These are phyloP conservation scores for Anodontia alba DNA, from an alignment of 2,888 invertebrate genomes.

Conservation along the genomic window DNA sequence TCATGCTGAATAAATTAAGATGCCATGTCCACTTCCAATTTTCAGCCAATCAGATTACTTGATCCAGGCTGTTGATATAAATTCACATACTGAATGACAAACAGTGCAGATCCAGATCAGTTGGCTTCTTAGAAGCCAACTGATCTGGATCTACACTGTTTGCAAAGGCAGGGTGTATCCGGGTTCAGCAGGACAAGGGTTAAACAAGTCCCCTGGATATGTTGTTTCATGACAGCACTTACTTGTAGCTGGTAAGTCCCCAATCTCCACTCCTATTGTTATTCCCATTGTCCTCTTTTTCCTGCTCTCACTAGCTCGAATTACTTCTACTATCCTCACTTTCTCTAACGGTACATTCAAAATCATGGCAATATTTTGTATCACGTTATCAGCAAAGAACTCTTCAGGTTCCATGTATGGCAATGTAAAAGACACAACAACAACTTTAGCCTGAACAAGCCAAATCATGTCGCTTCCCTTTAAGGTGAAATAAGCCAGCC, in stretches of 20 bases:
- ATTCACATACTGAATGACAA: no score
- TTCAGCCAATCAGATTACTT: no score
- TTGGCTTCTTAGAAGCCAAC: no score
- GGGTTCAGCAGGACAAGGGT: no score
- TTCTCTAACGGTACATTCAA: slow-evolving; percentile 70
- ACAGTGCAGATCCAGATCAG: no score
- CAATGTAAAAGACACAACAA: slow-evolving; percentile 68
- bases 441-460: slow-evolving; percentile 30
- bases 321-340: slow-evolving; percentile 73
- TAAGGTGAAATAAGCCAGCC: slow-evolving; percentile 69
- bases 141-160: no score
- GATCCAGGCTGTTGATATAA: no score
- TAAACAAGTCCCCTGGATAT: no score
- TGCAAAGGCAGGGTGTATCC: no score
- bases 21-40: no score
- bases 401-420: slow-evolving; percentile 75
- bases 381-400: slow-evolving; percentile 77
- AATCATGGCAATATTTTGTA: slow-evolving; percentile 76
- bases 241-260: slow-evolving; percentile 58
- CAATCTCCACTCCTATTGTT: slow-evolving; percentile 65
- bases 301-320: slow-evolving; percentile 55
- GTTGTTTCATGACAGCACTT: no score
- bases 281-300: slow-evolving; percentile 29
- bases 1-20: no score
- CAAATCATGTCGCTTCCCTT: slow-evolving; percentile 60